Base-by-base conservation (phyloP, 2,797 vertebrate species). In the Microchirus variegatus region DNA sequence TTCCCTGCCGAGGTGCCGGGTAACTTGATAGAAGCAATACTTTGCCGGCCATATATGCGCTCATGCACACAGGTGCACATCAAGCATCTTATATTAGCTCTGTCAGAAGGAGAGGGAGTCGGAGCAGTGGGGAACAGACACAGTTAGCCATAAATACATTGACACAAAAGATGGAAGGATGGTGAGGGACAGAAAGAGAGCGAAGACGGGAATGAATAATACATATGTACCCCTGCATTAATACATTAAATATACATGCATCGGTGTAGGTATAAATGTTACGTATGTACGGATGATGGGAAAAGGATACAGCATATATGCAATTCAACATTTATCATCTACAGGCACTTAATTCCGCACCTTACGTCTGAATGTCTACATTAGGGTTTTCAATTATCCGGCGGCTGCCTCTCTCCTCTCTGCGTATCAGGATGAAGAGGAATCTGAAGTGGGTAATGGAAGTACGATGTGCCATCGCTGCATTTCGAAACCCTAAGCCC, bases 41-140 rank as follows among this genome's bases (percentile, higher is more conserved):
- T 74, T 81, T 31, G 69, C 59, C 37, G 77, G 75, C 64, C 77
- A 19, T 65, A 81, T 69, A 80, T 66, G 57, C 48, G 42, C 79
- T 40, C 71, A 75, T 78, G 81, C 84, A 83, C 85, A 87, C 68
- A 88, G 84, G 81, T 89, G 77, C 76, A 63, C 89, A 90, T 85
- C 84, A 82, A 87, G 80, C 81, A 89, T 82, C 77, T 83, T 75
- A 74, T 80, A 86, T 89, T 87, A 87, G 75, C 70, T 57, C 83
- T 90, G 86, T 84, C 83, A 86, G 56, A 58, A 54, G 40, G 49
- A 63, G 72, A 62, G 36, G 9, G 63, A 18, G 58, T 2, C 41
- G 19, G 6, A 11, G 55, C 41, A 36, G 62, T 22, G 55, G 49
- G 58, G 54, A 61, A 63, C 46, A 78, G 62, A 76, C 71, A 63